These are phyloP conservation scores for Cassiopea xamachana DNA, from an alignment of 30 jellyfish, hydroid and myxozoan genomes.

Conservation along the genomic window DNA sequence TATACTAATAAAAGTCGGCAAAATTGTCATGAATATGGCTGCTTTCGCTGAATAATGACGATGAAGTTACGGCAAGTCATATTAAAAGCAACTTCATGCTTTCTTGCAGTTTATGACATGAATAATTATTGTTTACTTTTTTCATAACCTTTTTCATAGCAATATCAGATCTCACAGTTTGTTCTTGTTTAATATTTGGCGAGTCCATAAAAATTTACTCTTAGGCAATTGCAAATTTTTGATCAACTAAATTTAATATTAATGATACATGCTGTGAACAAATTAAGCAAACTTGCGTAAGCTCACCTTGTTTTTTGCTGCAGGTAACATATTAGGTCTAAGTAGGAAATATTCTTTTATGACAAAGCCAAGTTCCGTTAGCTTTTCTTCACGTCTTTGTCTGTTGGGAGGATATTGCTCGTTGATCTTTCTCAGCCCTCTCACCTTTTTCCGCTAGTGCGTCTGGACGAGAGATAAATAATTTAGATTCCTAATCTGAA, in stretches of 20 bases:
- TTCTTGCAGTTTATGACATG: not conserved
- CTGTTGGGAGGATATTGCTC: slow-evolving; percentile 31
- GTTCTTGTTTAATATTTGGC: not conserved
- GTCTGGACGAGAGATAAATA: not conserved
- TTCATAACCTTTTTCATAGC: not conserved
- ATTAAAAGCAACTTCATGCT: not conserved
- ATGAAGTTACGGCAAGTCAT: not conserved
- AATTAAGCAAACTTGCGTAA: slow-evolving; percentile 1
- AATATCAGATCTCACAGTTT: not conserved
- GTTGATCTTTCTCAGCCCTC: not conserved
- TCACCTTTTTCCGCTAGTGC: not conserved
- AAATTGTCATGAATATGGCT: not conserved
- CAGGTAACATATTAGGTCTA: slow-evolving; percentile 28
- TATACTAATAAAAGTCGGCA: too few species aligned
- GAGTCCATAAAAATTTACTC: not conserved
- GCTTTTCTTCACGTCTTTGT: slow-evolving; percentile 22
- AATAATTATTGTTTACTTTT: not conserved
- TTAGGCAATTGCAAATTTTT: not conserved
- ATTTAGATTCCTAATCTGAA: not conserved
- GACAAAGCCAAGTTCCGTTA: slow-evolving; percentile 10
- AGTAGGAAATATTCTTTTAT: slow-evolving; percentile 5
- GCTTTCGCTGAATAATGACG: not conserved
- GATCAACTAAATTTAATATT: not conserved
- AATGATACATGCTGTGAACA: not conserved
- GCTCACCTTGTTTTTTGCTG: slow-evolving; percentile 38